Percentiles rank a stretch among this genome's conserved stretches.
Conservation (phyloP, 2,888 invertebrate species). For the Aphodius granarius region DNA sequence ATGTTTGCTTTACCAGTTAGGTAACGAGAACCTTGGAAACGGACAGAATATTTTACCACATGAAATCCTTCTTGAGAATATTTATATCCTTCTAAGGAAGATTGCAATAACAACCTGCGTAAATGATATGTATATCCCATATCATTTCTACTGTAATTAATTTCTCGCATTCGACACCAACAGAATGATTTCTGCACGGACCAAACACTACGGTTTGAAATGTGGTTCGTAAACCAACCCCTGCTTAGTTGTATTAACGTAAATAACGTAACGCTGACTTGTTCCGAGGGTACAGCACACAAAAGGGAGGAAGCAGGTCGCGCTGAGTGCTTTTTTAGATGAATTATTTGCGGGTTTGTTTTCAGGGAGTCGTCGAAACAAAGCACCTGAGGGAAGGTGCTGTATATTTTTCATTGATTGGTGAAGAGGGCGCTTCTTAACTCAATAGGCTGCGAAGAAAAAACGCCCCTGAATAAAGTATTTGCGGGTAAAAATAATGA, state of each 20-base stretch:
- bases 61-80: no score
- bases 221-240: not conserved
- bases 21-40: no score
- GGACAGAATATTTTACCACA: no score
- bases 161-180: not conserved
- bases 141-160: not conserved
- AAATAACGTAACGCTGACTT: not conserved
- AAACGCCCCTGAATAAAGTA: not conserved
- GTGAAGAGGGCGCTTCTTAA: not conserved
- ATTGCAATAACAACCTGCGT: not conserved
- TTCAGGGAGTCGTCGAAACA: not conserved
- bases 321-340: not conserved
- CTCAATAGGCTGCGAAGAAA: not conserved
- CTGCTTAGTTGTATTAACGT: not conserved
- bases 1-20: no score
- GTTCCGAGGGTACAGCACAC: not conserved
- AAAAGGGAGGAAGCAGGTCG: not conserved
- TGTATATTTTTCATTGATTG: not conserved
- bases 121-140: not conserved
- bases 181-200: not conserved
- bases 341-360: not conserved
- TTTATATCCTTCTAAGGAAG: no score
- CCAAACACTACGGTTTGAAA: not conserved
- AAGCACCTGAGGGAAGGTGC: not conserved
- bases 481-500: not conserved